Base-by-base conservation (phyloP, 2,113 vertebrate species). In the Centropus unirufus region DNA sequence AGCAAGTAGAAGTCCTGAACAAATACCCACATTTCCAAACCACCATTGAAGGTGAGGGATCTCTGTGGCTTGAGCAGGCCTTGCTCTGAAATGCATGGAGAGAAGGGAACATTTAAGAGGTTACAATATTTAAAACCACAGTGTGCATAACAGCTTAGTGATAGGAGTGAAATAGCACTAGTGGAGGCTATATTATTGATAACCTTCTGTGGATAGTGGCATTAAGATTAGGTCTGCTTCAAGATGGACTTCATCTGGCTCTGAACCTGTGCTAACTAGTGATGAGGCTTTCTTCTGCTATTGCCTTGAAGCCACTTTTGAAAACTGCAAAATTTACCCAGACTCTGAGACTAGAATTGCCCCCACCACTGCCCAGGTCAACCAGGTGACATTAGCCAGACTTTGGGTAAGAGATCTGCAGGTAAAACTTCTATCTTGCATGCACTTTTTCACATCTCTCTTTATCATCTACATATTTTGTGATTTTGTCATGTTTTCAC, bases 11-110 rank as follows among this genome's bases (percentile, higher is more conserved):
- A 36, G 46, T 96, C 78, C 97, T 99, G 21, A 99, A 99, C 97
- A 98, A 98, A 88, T 99, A 98, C 76, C 98, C 98, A 22, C 99
- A 99, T 93, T 99, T 98, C 96, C 98, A 97, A 97, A 99, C 99
- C 51, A 99, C 98, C 80, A 99, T 99, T 74, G 99, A 99, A 98
- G 99, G 99, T 99, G 95, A 95, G 88, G 11, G 18, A 8, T 39
- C n/a, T 67, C 66, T 21, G 55, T 34, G 26, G 29, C 52, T 72
- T 64, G 32, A 46, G 63, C 19, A 24, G 68, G 16, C 54, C 52
- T 92, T 8, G 7, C 59, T 90, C 2, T 2, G 61, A 92, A 81
- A 79, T 1, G 8, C 12, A 18, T 5, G 5, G 30, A 7, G 1
- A 30, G 34, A 54, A 81, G 32, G 3, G 15, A 16, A 14, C 29